These are phyloP conservation scores for Asteroscopus sphinx DNA, from an alignment of 2,888 invertebrate species.

Conservation along the genomic window DNA sequence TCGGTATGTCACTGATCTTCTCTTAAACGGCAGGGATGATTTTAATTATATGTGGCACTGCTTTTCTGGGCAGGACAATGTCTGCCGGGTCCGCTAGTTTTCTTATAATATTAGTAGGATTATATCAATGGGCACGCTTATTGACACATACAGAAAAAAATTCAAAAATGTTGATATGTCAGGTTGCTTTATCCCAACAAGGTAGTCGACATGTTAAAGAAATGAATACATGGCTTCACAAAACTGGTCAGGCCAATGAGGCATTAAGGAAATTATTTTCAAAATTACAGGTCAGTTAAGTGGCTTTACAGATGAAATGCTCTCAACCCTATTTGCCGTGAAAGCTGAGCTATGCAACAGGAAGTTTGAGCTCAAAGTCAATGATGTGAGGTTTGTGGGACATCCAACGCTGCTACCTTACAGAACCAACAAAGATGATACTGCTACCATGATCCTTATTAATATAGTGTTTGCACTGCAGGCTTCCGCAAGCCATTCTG, in stretches of 20 bases:
- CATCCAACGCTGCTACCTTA: constrained; percentile 96
- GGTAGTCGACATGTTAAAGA: too few relatives aligned
- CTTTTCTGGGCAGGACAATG: too few relatives aligned
- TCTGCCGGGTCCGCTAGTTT: too few relatives aligned
- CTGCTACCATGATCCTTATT: constrained; percentile 93
- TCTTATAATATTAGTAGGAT: too few relatives aligned
- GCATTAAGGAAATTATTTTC: neutral
- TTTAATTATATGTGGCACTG: too few relatives aligned
- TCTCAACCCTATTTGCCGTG: constrained; percentile 97
- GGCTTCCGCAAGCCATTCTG: constrained; percentile 97
- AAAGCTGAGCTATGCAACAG: constrained; percentile 96
- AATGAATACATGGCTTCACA: too few relatives aligned
- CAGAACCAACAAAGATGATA: constrained; percentile 91
- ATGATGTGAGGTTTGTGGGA: constrained; percentile 98
- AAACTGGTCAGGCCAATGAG: neutral
- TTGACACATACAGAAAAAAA: too few relatives aligned
- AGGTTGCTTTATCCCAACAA: too few relatives aligned
- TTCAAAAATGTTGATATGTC: too few relatives aligned
- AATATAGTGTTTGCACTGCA: constrained; percentile 97
- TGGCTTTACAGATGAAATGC: constrained; percentile 95
- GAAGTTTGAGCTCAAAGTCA: constrained; percentile 98
- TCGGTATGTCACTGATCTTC: too few relatives aligned
- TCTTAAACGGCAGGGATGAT: too few relatives aligned
- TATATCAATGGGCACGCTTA: too few relatives aligned
- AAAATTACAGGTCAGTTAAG: constrained; percentile 89